Conservation (phyloP, 1,140 invertebrate genomes). For the Meloidogyne hapla region DNA sequence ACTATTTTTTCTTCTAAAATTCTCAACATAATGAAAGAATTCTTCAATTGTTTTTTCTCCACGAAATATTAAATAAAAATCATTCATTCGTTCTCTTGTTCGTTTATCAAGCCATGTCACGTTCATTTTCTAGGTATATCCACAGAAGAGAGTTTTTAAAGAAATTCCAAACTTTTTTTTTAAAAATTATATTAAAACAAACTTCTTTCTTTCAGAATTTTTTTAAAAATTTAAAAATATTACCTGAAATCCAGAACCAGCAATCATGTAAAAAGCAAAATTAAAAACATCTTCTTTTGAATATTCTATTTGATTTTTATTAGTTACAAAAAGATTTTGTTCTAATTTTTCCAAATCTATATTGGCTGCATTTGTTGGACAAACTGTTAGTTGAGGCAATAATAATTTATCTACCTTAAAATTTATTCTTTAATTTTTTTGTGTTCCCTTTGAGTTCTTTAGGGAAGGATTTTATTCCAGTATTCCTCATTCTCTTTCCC, state of each 20-base stretch:
- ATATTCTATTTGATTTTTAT: constrained; percentile 4
- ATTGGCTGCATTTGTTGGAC: constrained; percentile 32
- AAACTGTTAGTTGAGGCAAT: constrained; percentile 37
- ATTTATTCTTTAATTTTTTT: constrained; percentile 3
- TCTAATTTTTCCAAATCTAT: constrained; percentile 29
- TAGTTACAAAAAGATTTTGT: constrained; percentile 16
- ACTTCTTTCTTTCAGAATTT: background rate
- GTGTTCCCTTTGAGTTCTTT: no score
- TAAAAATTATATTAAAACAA: no score
- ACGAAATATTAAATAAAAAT: constrained; percentile 27
- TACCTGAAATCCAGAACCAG: constrained; percentile 38
- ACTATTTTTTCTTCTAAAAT: background rate
- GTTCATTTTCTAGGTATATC: constrained; percentile 32
- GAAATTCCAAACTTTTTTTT: background rate
- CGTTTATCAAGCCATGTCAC: constrained; percentile 4
- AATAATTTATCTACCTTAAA: constrained; percentile 39
- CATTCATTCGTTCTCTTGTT: constrained; percentile 8
- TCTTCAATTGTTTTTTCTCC: constrained; percentile 16
- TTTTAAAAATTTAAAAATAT: background rate
- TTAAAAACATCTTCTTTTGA: constrained; percentile 20
- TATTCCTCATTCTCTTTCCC: no score
- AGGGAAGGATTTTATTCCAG: no score
- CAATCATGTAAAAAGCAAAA: constrained; percentile 44
- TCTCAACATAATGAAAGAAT: constrained; percentile 26
- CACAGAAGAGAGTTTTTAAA: background rate